Evolutionary conservation across 2,113 vertebrate genomes (phyloP), one percentile per base, ranked within the genome.

Genomic region (Struthio camelus): DNA sequence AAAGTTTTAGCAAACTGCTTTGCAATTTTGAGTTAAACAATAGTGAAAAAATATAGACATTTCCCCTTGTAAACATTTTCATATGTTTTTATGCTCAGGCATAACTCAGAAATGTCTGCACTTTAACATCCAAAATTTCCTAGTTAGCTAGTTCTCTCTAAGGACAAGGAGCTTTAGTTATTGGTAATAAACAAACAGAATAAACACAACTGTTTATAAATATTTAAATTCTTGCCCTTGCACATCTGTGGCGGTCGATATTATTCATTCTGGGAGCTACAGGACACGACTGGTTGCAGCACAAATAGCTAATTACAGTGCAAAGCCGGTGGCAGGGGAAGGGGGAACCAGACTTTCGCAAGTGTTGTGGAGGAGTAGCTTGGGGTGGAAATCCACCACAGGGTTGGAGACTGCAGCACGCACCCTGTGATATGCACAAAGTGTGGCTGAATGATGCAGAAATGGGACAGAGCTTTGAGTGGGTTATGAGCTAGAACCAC

Each of bases 261-360:
- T 62, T 65, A 53, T 23, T 85, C 46, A 69, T 95, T 85, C 34
- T 48, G 14, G 32, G 53, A 58, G 53, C 34, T 46, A 64, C 17
- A 85, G 7, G 28, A 38, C 1, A 0, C 0, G 1, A 36, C 8
- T 1, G 1, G 24, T 85, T 62, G 27, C 65, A 81, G 40, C 24
- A 23, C 27, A 17, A 81, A 67, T 9, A 16, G 19, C 2, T 67
- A 46, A 56, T 81, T 85, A 32, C 59, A 81, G 36, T 1, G 0
- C 38, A 36, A 82, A 73, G 18, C 18, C 34, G 51, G 36, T 36
- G 48, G 11, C 16, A 65, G 36, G 10, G 12, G 69, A 48, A 85
- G 54, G 65, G 67, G 32, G 25, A 85, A 5, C 7, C 20, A 58
- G 46, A 34, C 17, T 73, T 73, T 48, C 42, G 17, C 38, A 48